These are phyloP conservation scores for Isichthys henryi DNA, from an alignment of 2,113 vertebrate genomes.

Conservation along the genomic window DNA sequence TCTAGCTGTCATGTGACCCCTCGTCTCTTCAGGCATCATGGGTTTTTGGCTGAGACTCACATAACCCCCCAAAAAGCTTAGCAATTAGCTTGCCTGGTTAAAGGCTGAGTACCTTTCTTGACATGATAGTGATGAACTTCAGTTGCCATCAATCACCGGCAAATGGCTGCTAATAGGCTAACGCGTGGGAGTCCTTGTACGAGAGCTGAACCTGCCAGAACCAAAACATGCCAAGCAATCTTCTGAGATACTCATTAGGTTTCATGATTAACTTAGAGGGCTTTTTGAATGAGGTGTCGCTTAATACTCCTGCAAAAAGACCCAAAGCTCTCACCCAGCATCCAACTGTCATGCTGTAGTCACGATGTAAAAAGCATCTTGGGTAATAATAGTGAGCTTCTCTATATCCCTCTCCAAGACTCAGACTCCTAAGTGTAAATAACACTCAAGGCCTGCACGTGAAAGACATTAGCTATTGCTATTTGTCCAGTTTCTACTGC, in stretches of 20 bases:
- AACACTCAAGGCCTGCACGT: not conserved
- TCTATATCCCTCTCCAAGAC: not conserved
- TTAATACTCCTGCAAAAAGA: not conserved
- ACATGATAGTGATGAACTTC: not conserved
- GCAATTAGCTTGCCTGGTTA: not conserved
- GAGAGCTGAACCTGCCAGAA: not conserved
- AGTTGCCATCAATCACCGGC: not conserved
- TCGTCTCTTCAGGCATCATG: not conserved
- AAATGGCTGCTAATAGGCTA: not conserved
- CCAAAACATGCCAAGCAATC: not conserved
- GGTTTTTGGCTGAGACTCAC: not conserved
- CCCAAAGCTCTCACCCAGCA: not conserved
- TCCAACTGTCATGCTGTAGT: not conserved
- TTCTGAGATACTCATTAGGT: not conserved
- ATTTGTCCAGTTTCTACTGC: not conserved
- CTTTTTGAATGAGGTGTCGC: not conserved
- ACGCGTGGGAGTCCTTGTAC: not conserved
- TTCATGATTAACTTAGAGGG: not conserved
- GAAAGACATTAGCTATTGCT: not conserved
- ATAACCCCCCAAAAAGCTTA: not conserved
- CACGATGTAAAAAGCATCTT: not conserved
- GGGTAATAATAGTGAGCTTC: not conserved
- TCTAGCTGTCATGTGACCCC: not conserved
- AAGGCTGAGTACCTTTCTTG: not conserved
- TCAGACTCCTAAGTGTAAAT: not conserved